phyloP scores from a whole-genome alignment of 2,113 vertebrate genomes.

The Dasyornis broadbenti region DNA sequence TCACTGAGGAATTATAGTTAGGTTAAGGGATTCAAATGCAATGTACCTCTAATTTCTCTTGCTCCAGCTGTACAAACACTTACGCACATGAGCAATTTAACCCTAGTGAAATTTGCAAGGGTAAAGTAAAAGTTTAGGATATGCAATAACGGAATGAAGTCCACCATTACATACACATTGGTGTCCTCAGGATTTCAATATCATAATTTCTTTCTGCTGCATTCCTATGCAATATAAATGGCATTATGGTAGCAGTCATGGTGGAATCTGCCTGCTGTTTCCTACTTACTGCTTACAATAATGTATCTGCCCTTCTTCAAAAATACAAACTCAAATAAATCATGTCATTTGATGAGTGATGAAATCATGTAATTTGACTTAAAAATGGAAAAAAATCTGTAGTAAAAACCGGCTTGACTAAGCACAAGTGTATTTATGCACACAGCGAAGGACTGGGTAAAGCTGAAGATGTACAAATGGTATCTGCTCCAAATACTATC shows the following conservation, averaged over 20 bases:
- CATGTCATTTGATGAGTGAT: neutral
- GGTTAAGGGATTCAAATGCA: neutral
- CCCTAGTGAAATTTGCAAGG: neutral
- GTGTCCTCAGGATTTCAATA: neutral
- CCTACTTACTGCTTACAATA: neutral
- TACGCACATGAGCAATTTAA: neutral
- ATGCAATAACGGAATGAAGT: neutral
- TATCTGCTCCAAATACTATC: neutral
- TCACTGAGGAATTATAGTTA: neutral
- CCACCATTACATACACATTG: neutral
- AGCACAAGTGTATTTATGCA: neutral
- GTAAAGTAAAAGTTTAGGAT: neutral
- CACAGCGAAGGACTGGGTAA: neutral
- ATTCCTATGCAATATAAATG: neutral
- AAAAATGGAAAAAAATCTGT: neutral
- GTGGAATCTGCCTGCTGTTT: neutral
- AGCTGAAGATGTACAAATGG: neutral
- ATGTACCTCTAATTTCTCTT: neutral
- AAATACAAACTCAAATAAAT: neutral
- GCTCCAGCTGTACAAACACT: neutral
- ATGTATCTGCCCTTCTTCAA: neutral
- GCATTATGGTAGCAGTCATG: neutral
- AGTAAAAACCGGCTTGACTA: neutral
- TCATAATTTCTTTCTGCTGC: neutral
- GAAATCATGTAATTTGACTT: neutral